Percentiles rank a stretch among this genome's conserved stretches.
Evolutionary conservation across 2,797 vertebrate genomes (phyloP).

Genomic region (Smutsia temminckii): DNA sequence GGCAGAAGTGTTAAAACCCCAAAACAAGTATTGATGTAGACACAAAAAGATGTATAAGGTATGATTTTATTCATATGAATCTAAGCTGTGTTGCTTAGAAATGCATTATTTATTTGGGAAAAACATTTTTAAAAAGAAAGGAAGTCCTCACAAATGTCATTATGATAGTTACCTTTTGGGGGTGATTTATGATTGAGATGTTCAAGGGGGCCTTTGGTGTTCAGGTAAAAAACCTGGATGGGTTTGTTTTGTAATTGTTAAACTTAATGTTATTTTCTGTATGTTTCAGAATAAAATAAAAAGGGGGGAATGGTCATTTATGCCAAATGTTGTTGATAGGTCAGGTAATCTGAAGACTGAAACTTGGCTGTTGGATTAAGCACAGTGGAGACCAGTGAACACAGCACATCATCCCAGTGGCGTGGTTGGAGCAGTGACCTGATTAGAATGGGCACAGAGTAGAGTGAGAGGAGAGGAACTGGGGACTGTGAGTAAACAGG

Average conservation of each 20-base stretch:
- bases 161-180: background rate
- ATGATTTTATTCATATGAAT: background rate
- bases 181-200: background rate
- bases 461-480: background rate
- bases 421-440: background rate
- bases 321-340: background rate
- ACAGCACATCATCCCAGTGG: background rate
- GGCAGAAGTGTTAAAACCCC: conserved; percentile 2
- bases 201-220: background rate
- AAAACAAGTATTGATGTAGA: background rate
- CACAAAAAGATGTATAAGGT: background rate
- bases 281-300: conserved; percentile 19
- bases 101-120: background rate
- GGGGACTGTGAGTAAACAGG: background rate
- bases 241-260: background rate
- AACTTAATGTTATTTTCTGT: conserved; percentile 23
- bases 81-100: conserved; percentile 16
- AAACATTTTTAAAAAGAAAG: background rate
- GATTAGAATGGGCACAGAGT: background rate
- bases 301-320: background rate
- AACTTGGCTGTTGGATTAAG: background rate
- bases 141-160: background rate
- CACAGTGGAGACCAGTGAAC: background rate
- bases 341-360: background rate
- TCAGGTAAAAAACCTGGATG: background rate